Percentiles rank a stretch among this genome's conserved stretches.
Evolutionary conservation across 2,113 vertebrate genomes (phyloP).

Genomic region (Corydoras maculifer): DNA sequence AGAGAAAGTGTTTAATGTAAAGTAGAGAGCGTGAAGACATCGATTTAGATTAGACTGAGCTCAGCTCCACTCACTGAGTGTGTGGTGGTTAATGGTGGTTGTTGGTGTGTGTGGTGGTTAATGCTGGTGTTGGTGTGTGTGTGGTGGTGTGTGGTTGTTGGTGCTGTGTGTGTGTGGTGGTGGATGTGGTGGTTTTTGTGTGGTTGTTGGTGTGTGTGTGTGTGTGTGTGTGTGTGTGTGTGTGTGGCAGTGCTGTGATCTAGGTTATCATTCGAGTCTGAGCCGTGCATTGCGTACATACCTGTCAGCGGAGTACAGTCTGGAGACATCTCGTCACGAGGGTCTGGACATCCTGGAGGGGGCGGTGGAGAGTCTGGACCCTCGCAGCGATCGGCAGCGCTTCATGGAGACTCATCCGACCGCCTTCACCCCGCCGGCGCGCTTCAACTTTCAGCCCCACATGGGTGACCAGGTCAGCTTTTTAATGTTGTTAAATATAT

Average conservation of each 20-base stretch:
- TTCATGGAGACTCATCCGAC: constrained; percentile 95
- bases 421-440: constrained; percentile 89
- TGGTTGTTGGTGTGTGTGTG: constrained; percentile 27
- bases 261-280: constrained; percentile 95
- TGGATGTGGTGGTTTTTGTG: constrained; percentile 19
- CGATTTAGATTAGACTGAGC: no score
- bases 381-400: constrained; percentile 88
- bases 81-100: no score
- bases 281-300: constrained; percentile 92
- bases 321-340: constrained; percentile 92
- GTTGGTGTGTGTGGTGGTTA: no score
- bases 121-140: no score
- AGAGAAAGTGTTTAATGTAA: no score
- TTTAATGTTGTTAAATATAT: neutral
- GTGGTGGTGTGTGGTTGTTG: no score
- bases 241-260: constrained; percentile 84
- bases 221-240: constrained; percentile 1
- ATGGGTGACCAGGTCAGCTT: constrained; percentile 89
- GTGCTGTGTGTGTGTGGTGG: constrained; percentile 1
- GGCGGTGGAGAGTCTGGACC: constrained; percentile 93
- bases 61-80: no score
- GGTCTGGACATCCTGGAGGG: constrained; percentile 97
- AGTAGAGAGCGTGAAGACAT: no score
- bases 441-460: constrained; percentile 92
- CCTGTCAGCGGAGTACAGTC: constrained; percentile 93